These are phyloP conservation scores for Aleiodes sp. DNA, from an alignment of 1,140 invertebrate genomes.

Conservation along the genomic window DNA sequence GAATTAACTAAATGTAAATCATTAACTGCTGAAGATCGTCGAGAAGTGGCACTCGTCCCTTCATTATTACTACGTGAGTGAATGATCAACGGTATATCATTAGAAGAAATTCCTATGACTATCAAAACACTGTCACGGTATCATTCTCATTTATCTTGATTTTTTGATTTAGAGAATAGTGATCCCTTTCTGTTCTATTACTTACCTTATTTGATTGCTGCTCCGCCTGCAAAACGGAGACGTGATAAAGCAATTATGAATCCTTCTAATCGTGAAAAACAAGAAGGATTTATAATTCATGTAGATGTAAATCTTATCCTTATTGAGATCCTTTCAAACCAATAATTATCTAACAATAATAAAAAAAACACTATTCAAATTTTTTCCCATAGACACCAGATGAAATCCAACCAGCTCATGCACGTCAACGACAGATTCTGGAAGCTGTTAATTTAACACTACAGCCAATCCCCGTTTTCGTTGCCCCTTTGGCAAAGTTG, in stretches of 20 bases:
- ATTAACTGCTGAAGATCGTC: background rate
- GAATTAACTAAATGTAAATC: background rate
- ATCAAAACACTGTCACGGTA: background rate
- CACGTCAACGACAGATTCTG: background rate
- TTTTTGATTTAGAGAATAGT: background rate
- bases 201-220: background rate
- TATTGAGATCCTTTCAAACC: background rate
- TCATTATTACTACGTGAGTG: background rate
- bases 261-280: background rate
- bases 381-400: constrained; percentile 5
- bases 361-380: too few relatives aligned
- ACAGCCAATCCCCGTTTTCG: constrained; percentile 19
- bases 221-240: background rate
- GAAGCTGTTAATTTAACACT: background rate
- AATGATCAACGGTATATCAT: background rate
- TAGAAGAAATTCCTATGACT: too few relatives aligned
- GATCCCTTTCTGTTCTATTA: background rate
- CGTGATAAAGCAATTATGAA: background rate
- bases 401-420: background rate
- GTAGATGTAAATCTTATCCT: background rate
- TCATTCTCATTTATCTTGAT: background rate
- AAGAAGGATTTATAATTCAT: background rate
- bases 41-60: background rate
- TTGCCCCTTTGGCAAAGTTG: background rate
- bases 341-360: too few relatives aligned